Evolutionary conservation across 2,113 vertebrate genomes (phyloP).

Genomic region (Elephantulus edwardii): DNA sequence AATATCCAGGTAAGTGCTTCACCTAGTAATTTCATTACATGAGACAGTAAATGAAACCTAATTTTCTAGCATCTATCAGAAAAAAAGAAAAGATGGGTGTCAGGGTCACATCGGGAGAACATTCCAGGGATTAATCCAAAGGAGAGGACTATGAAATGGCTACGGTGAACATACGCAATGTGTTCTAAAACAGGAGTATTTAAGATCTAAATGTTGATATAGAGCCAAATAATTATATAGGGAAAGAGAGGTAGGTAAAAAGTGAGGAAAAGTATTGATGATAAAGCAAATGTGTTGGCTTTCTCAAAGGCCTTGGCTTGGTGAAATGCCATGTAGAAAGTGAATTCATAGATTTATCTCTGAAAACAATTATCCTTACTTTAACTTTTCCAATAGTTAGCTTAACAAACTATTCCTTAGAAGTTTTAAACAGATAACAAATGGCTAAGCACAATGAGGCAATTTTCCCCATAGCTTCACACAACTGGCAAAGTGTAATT

Average conservation of each 20-base stretch:
- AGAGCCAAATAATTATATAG: conserved; percentile 1
- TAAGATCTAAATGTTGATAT: conserved; percentile 43
- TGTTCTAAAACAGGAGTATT: neutral
- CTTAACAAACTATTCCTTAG: conserved; percentile 59
- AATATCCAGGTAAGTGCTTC: neutral
- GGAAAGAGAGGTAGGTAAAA: neutral
- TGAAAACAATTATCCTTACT: conserved; percentile 53
- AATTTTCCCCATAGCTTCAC: conserved; percentile 17
- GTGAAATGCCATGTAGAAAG: conserved; percentile 53
- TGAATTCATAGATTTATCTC: conserved; percentile 60
- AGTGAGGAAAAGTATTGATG: neutral
- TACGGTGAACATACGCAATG: neutral
- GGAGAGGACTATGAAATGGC: neutral
- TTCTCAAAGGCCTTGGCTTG: neutral
- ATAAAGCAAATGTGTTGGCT: conserved; percentile 46
- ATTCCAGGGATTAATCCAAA: conserved; percentile 18
- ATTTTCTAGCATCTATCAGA: neutral
- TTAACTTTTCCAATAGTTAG: conserved; percentile 46
- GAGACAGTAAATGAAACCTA: neutral
- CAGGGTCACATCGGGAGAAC: neutral
- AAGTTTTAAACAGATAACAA: conserved; percentile 56
- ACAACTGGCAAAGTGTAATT: conserved; percentile 63
- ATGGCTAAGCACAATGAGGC: conserved; percentile 37
- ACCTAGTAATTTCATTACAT: neutral
- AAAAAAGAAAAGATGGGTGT: neutral